A percentile compares a stretch with the other conserved stretches of the same genome.
Evolutionary conservation across 2,888 invertebrate species (phyloP).

Genomic region (Spatulosminthurus flaviceps): DNA sequence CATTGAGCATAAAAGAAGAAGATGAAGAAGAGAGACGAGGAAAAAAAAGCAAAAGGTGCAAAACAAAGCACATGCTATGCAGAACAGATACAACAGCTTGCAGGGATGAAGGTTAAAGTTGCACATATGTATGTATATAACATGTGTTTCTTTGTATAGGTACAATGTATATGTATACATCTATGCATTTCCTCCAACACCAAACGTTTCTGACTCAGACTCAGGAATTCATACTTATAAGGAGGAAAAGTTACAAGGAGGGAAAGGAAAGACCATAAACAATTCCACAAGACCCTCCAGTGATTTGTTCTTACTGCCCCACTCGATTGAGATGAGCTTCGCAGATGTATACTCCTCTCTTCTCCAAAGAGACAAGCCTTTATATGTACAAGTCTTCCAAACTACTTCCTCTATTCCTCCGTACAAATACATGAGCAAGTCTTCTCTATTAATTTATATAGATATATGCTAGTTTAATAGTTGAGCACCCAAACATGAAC

Average conservation of each 20-base stretch:
- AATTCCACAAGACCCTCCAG: constrained; percentile 4
- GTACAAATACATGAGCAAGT: too few species aligned
- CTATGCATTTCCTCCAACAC: not conserved
- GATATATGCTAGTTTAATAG: not conserved
- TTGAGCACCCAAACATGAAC: not conserved
- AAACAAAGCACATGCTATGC: constrained; percentile 24
- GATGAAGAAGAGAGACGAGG: constrained; percentile 35
- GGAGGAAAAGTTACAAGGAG: constrained; percentile 3
- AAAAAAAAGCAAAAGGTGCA: constrained; percentile 36
- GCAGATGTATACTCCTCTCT: too few species aligned
- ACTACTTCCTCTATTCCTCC: too few species aligned
- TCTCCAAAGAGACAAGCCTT: too few species aligned
- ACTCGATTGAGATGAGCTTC: not conserved
- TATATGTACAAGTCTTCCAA: too few species aligned
- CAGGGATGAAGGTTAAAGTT: constrained; percentile 3
- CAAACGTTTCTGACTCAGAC: not conserved
- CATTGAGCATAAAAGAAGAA: constrained; percentile 19
- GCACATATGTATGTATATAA: not conserved
- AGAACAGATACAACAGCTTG: not conserved
- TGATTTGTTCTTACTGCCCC: not conserved
- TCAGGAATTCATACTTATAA: constrained; percentile 15
- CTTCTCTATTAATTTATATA: too few species aligned
- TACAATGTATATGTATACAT: not conserved
- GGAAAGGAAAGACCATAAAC: constrained; percentile 20
- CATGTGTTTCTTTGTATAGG: not conserved